Conservation (phyloP, 1,140 invertebrate species). For the Theocolax elegans region DNA sequence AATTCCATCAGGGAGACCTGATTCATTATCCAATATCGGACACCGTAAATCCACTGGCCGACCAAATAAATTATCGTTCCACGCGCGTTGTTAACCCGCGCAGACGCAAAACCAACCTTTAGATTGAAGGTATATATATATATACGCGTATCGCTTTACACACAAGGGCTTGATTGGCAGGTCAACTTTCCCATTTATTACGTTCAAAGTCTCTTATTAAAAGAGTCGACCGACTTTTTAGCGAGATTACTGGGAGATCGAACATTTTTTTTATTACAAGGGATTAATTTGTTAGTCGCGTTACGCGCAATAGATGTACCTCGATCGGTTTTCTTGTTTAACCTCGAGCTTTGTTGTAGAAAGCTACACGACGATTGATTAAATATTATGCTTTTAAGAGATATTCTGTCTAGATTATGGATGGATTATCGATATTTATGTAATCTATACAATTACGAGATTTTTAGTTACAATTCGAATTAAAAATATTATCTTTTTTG, state of each 20-base stretch:
- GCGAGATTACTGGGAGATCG: slow-evolving; percentile 15
- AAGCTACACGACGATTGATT: no score
- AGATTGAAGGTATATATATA: neutral
- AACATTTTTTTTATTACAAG: neutral
- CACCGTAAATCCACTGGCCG: slow-evolving; percentile 58
- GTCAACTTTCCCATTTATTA: slow-evolving; percentile 30
- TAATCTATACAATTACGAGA: no score
- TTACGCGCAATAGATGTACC: no score
- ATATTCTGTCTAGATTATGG: no score
- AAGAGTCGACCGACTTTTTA: slow-evolving; percentile 22
- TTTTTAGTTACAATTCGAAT: no score
- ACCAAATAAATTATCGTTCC: slow-evolving; percentile 62
- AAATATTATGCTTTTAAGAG: no score
- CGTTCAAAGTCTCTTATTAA: slow-evolving; percentile 26
- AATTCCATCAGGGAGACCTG: slow-evolving; percentile 66
- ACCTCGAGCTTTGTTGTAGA: no score
- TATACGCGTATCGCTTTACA: neutral
- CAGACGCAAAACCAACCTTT: neutral
- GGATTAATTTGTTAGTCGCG: neutral
- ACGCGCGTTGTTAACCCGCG: neutral
- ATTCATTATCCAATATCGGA: slow-evolving; percentile 68
- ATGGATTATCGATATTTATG: no score
- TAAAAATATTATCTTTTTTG: no score
- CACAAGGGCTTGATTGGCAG: slow-evolving; percentile 10
- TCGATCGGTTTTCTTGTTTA: no score